Base-by-base conservation (phyloP, 2,888 invertebrate species). In the Sinhomidia bicolor region DNA sequence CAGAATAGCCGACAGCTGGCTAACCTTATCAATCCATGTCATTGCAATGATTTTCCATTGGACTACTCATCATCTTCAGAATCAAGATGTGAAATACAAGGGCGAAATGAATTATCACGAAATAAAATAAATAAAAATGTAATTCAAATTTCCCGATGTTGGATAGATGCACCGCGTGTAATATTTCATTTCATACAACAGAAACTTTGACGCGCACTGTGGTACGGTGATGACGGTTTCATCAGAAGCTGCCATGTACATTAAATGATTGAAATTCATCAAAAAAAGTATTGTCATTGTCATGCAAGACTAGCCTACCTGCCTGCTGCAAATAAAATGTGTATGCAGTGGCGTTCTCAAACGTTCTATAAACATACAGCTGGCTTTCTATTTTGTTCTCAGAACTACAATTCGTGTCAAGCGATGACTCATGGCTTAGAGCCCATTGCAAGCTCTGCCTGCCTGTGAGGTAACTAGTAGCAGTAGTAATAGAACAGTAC, bases 331-430 rank as follows among this genome's bases (percentile, higher is more conserved):
- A 41, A 68, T 9, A 68, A n/a, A 9, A n/a, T n/a, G n/a, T n/a
- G n/a, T n/a, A n/a, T n/a, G n/a, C n/a, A n/a, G n/a, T n/a, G n/a
- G n/a, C n/a, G n/a, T n/a, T n/a, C n/a, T n/a, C n/a, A n/a, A n/a
- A n/a, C n/a, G n/a, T n/a, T 23, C 9, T 26, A 60, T 17, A 7
- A 26, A 60, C 23, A 23, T 14, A 23, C 44, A 20, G 74, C 23
- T 44, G 74, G 74, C 81, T 87, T 87, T 87, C 86, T 57, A 87
- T 76, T 85, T 82, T 1, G 68, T 87, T 87, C 87, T 76, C 60
- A 81, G 87, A 87, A 87, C 14, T 36, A 12, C 20, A 60, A 76
- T 81, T 82, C 76, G 81, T 87, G 87, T 41, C 74, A 87, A 26
- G 71, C 85, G 57, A 57, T 57, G 57, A 79, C 60, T 57, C 57